These are phyloP conservation scores for Nemoura dubitans DNA, from an alignment of 2,888 invertebrate species.

Conservation along the genomic window DNA sequence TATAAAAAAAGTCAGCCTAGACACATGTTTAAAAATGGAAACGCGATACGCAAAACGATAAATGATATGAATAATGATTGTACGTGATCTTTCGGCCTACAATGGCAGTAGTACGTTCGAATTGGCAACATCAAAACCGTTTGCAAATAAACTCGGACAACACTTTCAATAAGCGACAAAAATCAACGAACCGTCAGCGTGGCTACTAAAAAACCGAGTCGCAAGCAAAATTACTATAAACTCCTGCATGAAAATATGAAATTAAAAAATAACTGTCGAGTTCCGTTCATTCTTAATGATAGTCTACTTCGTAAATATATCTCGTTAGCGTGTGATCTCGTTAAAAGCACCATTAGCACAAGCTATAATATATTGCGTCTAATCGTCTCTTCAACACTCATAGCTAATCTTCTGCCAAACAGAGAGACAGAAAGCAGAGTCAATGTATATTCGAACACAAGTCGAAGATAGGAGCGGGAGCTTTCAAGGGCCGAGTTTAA, in stretches of 20 bases:
- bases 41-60: conserved; percentile 38
- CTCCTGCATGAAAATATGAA: conserved; percentile 36
- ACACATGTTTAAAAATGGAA: conserved; percentile 34
- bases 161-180: conserved; percentile 14
- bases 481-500: not conserved
- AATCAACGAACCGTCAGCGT: conserved; percentile 23
- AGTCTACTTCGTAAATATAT: conserved; percentile 13
- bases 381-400: not conserved
- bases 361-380: conserved; percentile 22
- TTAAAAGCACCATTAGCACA: conserved; percentile 32
- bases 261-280: conserved; percentile 39
- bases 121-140: conserved; percentile 18
- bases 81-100: conserved; percentile 28
- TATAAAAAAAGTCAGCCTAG: conserved; percentile 35
- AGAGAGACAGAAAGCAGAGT: conserved; percentile 13
- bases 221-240: conserved; percentile 28
- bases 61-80: conserved; percentile 36
- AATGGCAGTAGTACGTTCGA: conserved; percentile 22
- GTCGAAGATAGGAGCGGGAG: not conserved
- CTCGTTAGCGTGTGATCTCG: conserved; percentile 15
- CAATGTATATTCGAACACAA: not conserved
- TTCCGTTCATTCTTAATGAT: conserved; percentile 43
- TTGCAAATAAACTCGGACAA: conserved; percentile 32
- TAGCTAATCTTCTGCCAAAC: conserved; percentile 1
- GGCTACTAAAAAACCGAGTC: conserved; percentile 18